Conservation (phyloP, 1,140 invertebrate genomes). For the Cotesia vestalis region DNA sequence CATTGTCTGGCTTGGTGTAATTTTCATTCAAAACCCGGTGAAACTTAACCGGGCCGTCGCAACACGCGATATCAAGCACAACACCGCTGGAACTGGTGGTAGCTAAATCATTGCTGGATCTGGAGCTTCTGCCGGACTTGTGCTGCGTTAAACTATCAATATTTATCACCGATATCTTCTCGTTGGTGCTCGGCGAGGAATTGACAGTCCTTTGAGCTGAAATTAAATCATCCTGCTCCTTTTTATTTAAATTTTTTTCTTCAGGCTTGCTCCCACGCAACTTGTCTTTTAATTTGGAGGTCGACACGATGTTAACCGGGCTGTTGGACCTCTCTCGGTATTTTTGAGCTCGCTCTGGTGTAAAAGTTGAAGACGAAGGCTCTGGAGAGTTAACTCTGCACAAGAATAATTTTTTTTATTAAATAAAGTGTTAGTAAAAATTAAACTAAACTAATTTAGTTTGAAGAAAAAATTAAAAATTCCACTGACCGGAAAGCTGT, state of each 20-base stretch:
- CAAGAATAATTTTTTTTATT: neutral
- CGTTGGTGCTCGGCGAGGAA: slow-evolving; percentile 10
- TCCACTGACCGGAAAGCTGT: slow-evolving; percentile 29
- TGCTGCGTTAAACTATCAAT: slow-evolving; percentile 8
- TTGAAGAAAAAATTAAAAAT: neutral
- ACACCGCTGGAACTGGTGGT: slow-evolving; percentile 53
- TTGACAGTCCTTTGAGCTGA: neutral
- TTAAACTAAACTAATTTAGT: neutral
- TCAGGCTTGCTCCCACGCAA: neutral
- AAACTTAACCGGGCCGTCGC: slow-evolving; percentile 87
- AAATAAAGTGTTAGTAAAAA: neutral
- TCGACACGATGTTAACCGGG: slow-evolving; percentile 5
- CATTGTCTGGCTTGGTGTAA: slow-evolving; percentile 62
- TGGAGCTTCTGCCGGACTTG: slow-evolving; percentile 14
- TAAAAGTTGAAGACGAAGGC: slow-evolving; percentile 36
- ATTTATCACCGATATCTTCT: slow-evolving; percentile 19
- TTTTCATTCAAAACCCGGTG: slow-evolving; percentile 80
- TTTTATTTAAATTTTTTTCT: slow-evolving; percentile 21
- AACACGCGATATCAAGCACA: slow-evolving; percentile 84
- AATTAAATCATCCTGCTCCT: neutral
- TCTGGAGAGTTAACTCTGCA: slow-evolving; percentile 12
- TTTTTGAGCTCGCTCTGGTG: slow-evolving; percentile 16
- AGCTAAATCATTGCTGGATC: slow-evolving; percentile 32
- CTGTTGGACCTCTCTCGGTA: neutral
- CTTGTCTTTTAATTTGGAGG: slow-evolving; percentile 10